Evolutionary conservation across 2,797 vertebrate species (phyloP).

Genomic region (Neosilurus mollespiculum): DNA sequence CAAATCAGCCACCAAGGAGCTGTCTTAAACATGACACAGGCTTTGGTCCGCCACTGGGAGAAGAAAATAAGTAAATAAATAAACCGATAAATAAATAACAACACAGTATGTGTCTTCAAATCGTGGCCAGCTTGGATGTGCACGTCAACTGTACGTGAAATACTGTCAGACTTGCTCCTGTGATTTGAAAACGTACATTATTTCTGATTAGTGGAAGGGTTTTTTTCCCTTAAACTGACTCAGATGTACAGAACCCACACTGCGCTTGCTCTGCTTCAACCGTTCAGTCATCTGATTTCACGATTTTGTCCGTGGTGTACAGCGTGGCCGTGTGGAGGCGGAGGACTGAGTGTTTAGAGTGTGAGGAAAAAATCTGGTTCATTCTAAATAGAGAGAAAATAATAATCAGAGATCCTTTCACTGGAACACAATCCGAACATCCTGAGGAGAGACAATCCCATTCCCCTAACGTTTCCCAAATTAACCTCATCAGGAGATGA

Average conservation of each 20-base stretch:
- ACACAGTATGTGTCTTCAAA: background rate
- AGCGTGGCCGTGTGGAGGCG: background rate
- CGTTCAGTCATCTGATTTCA: slow-evolving; percentile 11
- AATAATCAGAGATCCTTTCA: too few relatives aligned
- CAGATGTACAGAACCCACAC: slow-evolving; percentile 11
- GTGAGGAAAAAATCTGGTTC: background rate
- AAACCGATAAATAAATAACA: too few relatives aligned
- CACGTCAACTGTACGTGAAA: background rate
- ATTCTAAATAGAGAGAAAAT: background rate
- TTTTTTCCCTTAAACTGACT: background rate
- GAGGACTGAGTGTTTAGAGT: background rate
- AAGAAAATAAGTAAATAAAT: too few relatives aligned
- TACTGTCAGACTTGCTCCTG: background rate
- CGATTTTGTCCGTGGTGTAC: background rate
- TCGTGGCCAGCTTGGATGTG: background rate
- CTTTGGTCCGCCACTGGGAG: too few relatives aligned
- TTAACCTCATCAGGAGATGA: too few relatives aligned
- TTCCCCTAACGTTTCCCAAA: too few relatives aligned
- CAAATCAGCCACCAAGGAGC: slow-evolving; percentile 16
- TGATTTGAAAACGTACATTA: background rate
- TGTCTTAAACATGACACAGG: slow-evolving; percentile 4
- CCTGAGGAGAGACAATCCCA: too few relatives aligned
- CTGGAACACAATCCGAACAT: too few relatives aligned
- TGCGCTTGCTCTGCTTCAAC: background rate
- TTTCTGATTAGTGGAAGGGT: background rate